Percentiles rank a stretch among this genome's conserved stretches.
These are phyloP conservation scores for Steinernema khuongi DNA, from an alignment of 1,140 invertebrate species.

Conservation along the genomic window DNA sequence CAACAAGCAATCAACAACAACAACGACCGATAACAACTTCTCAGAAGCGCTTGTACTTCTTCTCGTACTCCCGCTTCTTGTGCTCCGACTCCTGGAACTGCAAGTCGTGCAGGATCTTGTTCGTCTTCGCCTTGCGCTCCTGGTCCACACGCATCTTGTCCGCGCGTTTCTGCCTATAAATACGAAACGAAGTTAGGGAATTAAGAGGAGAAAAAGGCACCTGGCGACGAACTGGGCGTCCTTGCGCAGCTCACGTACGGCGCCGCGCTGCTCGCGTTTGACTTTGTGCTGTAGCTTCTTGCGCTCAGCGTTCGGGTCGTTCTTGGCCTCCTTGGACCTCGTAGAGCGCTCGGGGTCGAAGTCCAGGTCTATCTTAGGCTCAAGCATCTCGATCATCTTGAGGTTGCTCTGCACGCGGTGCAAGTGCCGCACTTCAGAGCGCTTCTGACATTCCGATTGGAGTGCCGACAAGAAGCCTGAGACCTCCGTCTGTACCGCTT, in stretches of 20 bases:
- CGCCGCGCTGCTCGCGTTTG: conserved; percentile 36
- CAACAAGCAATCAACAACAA: background rate
- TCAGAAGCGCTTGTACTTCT: conserved; percentile 18
- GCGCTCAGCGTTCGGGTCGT: conserved; percentile 22
- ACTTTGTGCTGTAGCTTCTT: conserved; percentile 26
- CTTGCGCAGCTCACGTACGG: conserved; percentile 39
- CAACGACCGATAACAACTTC: background rate
- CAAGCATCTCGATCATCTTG: conserved; percentile 39
- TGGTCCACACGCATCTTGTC: conserved; percentile 22
- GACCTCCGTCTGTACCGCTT: conserved; percentile 26
- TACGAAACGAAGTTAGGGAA: background rate
- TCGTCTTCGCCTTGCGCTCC: conserved; percentile 35
- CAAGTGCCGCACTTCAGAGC: background rate
- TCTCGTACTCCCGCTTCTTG: conserved; percentile 34
- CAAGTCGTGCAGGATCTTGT: conserved; percentile 28
- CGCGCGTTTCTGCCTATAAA: conserved; percentile 27
- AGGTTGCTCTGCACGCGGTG: conserved; percentile 16
- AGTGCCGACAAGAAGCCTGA: conserved; percentile 1
- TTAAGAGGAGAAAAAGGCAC: conserved; percentile 17
- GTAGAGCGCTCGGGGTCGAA: conserved; percentile 32
- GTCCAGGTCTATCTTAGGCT: conserved; percentile 29
- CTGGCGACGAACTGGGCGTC: conserved; percentile 29
- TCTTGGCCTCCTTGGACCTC: background rate
- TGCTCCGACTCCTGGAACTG: conserved; percentile 31
- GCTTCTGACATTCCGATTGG: conserved; percentile 8